Conservation (phyloP, 2,797 vertebrate species). For the Myripristis murdjan region DNA sequence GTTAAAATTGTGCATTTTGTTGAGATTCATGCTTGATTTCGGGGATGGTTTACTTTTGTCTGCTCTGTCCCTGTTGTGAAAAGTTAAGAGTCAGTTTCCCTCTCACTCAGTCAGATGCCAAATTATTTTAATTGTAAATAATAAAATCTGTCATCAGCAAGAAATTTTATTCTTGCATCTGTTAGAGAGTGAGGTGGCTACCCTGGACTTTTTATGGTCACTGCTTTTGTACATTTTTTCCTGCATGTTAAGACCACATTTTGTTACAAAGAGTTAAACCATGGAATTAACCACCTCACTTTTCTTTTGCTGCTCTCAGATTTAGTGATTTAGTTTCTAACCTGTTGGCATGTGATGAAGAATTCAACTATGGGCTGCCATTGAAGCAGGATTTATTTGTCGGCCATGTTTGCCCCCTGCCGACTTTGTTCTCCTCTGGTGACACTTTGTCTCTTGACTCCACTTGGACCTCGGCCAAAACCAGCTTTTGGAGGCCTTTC, state of each 20-base stretch:
- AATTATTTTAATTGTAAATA: too few species aligned
- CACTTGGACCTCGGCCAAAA: conserved; percentile 75
- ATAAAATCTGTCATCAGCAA: too few species aligned
- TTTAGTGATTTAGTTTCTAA: background rate
- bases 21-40: conserved; percentile 11
- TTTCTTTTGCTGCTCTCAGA: background rate
- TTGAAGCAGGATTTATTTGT: conserved; percentile 23
- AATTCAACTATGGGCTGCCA: background rate
- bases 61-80: too few species aligned
- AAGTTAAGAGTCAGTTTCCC: too few species aligned
- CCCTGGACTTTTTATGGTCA: background rate
- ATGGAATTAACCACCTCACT: background rate
- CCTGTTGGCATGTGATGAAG: background rate
- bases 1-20: conserved; percentile 7
- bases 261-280: background rate
- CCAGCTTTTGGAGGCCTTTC: conserved; percentile 56
- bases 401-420: conserved; percentile 38
- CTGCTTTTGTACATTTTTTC: background rate
- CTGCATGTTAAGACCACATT: too few species aligned
- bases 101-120: too few species aligned
- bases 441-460: conserved; percentile 74
- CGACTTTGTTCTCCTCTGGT: conserved; percentile 54
- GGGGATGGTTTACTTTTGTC: too few species aligned
- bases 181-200: too few species aligned
- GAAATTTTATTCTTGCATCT: too few species aligned